Evolutionary conservation across 1,140 invertebrate genomes (phyloP), one percentile per base, ranked within the genome.

Genomic region (Leptinotarsa defecta): DNA sequence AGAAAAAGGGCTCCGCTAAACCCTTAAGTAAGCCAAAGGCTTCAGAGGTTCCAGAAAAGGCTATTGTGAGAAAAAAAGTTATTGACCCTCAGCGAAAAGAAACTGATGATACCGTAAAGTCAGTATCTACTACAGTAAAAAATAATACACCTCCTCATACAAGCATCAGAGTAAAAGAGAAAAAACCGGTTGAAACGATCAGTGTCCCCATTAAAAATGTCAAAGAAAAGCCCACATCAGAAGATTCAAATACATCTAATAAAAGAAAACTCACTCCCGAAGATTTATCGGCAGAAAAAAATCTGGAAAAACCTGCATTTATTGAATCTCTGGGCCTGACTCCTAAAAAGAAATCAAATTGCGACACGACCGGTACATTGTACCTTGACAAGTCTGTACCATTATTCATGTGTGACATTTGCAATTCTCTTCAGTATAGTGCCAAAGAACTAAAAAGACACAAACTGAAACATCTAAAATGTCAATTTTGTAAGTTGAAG

Each of bases 401-500:
- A 4, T 52, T 79, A 13, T 65, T 71, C 22, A 57, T 68, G 3
- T 79, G 77, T 64, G 67, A 73, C 48, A 22, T 77, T 13, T 79
- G 77, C 67, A 67, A 74, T 68, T 74, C 71, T 13, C 65, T 77
- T 24, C 73, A 78, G 6, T 48, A 73, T 13, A 77, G 67, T 68
- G 63, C 68, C 6, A 73, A 68, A 61, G 75, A 77, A 48, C 48
- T 79, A 24, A 81, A 76, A 71, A 68, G 19, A 24, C 80, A 81
- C 68, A 72, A 62, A 61, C 52, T n/a, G 1, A 73, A 65, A 70
- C 80, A 81, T 70, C 76, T 76, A 49, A 52, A 73, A 34, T 81
- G 80, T 48, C 77, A 73, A n/a, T 80, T 81, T 61, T 81, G 80
- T 48, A 81, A 75, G 27, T 49, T 43, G 48, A 69, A 61, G 69